Base-by-base conservation (phyloP, 2,113 vertebrate species). In the Lophura nycthemera region DNA sequence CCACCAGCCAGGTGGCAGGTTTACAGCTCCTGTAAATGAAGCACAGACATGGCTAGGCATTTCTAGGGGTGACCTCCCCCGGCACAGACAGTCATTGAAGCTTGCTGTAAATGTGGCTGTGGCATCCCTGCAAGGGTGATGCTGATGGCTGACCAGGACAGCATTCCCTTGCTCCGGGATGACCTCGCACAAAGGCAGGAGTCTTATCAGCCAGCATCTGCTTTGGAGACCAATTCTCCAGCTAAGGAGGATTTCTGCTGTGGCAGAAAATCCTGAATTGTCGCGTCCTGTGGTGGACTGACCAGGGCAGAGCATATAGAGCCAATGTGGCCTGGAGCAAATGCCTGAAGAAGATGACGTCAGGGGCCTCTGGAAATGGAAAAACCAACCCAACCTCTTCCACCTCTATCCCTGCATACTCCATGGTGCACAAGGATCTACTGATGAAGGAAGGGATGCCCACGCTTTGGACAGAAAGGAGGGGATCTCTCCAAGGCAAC, bases 141-240 rank as follows among this genome's bases (percentile, higher is more conserved):
- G 1, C 50, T 27, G 8, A n/a, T 32, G 54, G 32, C 66, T n/a
- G 54, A 21, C 12, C 0, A 0, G 2, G 1, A 6, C 0, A 0
- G 17, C 19, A 66, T 43, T 50, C 66, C 48, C 36, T 64, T 76
- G 78, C 92, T 91, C 59, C 11, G n/a, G 65, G 82, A 21, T 0
- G 4, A 63, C 75, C 0, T 71, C 19, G 34, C 47, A 52, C 48
- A 71, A 6, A 73, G 42, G 67, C 25, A 47, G 2, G 6, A 73
- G 32, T 32, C 54, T 66, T 47, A 32, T 50, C 64, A 48, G 34
- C 22, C 4, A 2, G 24, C 71, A 59, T 61, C 69, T 82, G 71
- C 25, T 79, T 64, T 83, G 70, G 43, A 47, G 83, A 42, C 29
- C 14, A 3, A 4, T 78, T 79, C 66, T 81, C n/a, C 36, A 11